Evolutionary conservation across 2,888 invertebrate genomes (phyloP), one percentile per base, ranked within the genome.

Genomic region (Hoplodrina blanda): DNA sequence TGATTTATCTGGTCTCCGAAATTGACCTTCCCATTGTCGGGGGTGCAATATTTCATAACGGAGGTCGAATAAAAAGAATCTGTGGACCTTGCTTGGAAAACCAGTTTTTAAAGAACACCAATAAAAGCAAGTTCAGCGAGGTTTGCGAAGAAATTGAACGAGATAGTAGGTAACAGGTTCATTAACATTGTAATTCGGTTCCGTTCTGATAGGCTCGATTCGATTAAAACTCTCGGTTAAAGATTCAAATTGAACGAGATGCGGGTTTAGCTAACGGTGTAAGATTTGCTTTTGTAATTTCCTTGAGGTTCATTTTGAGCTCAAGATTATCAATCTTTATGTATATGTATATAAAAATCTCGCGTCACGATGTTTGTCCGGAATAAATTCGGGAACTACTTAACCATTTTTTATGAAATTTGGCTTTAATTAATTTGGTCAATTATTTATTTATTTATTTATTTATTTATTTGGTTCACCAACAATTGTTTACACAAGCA

Each of bases 181-280:
- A 91, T 93, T 93, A 91, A 88, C 85, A 91, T 91, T 90, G 89
- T 91, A 90, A 93, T 90, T 89, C 86, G 82, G 81, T 87, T 84
- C 87, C 84, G 81, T 86, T 86, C 85, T 86, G 87, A 88, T 88
- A 87, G 89, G 82, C 86, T 80, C 78, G 68, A 92, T 91, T 91
- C 90, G 88, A 93, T 93, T 90, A 89, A 85, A 82, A 75, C 83
- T 88, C 81, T 85, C 76, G 81, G 76, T 80, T 79, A 80, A 81
- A 87, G 81, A 85, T 87, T 85, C 86, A 70, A 85, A 88, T 89
- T 84, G 78, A 87, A 73, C 46, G 78, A 69, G 76, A 82, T 81
- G 81, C 13, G 33, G 11, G 30, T 53, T 56, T 63, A 46, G 46
- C 1, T 46, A 19, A 41, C 55, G 49, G 46, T 66, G 37, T 37